These are phyloP conservation scores for Latrodectus hesperus DNA, from an alignment of 2,888 invertebrate genomes.

Conservation along the genomic window DNA sequence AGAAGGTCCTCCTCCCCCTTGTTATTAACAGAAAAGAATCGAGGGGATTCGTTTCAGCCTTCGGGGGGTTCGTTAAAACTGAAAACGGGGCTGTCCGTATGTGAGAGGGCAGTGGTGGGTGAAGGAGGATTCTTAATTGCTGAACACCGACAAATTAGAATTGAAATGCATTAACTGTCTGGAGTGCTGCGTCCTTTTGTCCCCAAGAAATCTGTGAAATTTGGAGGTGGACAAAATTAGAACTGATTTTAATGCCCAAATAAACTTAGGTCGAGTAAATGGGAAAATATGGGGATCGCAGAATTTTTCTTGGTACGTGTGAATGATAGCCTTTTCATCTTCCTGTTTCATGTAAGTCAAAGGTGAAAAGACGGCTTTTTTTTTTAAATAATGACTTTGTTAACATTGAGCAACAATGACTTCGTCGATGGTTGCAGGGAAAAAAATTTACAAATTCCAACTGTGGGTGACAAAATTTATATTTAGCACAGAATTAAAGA, in stretches of 20 bases:
- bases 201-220: not conserved
- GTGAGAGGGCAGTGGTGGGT: not conserved
- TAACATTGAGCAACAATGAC: too few relatives aligned
- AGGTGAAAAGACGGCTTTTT: too few relatives aligned
- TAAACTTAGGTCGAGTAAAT: not conserved
- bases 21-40: slow-evolving; percentile 48
- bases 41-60: slow-evolving; percentile 26
- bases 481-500: too few relatives aligned
- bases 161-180: slow-evolving; percentile 32
- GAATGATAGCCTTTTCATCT: too few relatives aligned
- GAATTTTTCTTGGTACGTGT: not conserved
- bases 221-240: not conserved
- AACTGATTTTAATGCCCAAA: slow-evolving; percentile 2
- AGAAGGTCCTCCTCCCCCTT: not conserved
- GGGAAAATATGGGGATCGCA: not conserved
- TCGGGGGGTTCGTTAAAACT: slow-evolving; percentile 50
- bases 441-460: too few relatives aligned
- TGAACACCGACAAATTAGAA: slow-evolving; percentile 46
- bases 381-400: too few relatives aligned
- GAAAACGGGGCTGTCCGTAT: slow-evolving; percentile 21
- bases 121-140: slow-evolving; percentile 31
- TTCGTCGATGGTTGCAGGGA: too few relatives aligned
- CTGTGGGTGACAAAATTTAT: too few relatives aligned
- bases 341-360: too few relatives aligned
- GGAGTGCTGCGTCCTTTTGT: slow-evolving; percentile 4